Conservation (phyloP, 2,888 invertebrate species). For the Trypoxylon attenuatum region DNA sequence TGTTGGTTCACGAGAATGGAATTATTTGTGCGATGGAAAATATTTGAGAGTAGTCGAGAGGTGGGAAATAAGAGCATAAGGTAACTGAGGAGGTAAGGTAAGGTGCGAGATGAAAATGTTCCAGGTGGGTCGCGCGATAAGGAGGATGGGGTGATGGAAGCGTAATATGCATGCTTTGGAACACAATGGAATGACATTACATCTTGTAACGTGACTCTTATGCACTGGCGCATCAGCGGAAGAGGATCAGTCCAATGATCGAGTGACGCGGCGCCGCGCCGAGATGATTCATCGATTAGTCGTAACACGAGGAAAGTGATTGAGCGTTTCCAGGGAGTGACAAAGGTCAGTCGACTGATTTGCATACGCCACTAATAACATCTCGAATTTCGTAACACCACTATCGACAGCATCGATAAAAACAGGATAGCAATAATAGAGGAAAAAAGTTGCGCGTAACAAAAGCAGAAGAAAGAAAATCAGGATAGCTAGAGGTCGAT, state of each 20-base stretch:
- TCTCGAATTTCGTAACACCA: too few relatives aligned
- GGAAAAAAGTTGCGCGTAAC: too few relatives aligned
- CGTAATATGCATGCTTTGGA: conserved; percentile 5
- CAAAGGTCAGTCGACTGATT: conserved; percentile 5
- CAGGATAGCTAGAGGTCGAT: too few relatives aligned
- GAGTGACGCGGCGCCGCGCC: conserved; percentile 12
- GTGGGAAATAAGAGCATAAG: conserved; percentile 17
- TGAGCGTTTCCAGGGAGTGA: conserved; percentile 14
- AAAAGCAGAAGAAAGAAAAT: too few relatives aligned
- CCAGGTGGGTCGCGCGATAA: too few relatives aligned
- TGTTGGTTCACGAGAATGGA: background rate
- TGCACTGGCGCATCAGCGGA: conserved; percentile 12
- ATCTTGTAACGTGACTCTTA: conserved; percentile 36
- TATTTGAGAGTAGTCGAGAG: background rate
- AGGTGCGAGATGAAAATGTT: too few relatives aligned
- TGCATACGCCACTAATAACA: background rate
- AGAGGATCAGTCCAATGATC: conserved; percentile 38
- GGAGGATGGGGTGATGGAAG: too few relatives aligned
- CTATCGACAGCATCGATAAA: background rate
- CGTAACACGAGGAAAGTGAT: conserved; percentile 21
- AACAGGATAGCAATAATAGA: too few relatives aligned
- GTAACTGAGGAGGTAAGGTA: too few relatives aligned
- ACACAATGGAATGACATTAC: conserved; percentile 37
- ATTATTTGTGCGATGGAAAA: background rate
- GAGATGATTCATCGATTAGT: conserved; percentile 42